phyloP scores from a whole-genome alignment of 2,797 vertebrate species.

The Rhyacichthys aspro region DNA sequence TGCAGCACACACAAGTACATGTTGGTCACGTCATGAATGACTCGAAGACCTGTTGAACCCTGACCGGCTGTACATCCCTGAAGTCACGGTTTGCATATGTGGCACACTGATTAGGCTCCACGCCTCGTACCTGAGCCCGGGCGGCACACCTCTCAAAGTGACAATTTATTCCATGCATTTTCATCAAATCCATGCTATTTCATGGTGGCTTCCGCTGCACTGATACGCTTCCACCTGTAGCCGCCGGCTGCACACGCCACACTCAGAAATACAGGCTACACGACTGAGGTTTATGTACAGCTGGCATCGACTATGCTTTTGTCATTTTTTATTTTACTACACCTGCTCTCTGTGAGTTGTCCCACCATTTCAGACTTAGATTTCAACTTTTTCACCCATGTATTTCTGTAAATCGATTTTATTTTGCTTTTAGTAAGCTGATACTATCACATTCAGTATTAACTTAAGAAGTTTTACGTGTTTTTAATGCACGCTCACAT shows the following conservation, averaged over 20 bases:
- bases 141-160: slow-evolving; percentile 1
- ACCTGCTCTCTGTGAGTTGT: no score
- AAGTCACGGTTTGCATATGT: no score
- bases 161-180: slow-evolving; percentile 46
- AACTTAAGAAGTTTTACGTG: no score
- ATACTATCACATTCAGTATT: no score
- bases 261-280: background rate
- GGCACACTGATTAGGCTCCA: background rate
- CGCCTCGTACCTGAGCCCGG: background rate
- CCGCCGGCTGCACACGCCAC: background rate
- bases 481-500: no score
- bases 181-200: slow-evolving; percentile 22
- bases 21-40: no score
- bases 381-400: no score
- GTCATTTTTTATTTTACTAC: no score
- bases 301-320: background rate
- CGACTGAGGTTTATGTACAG: background rate
- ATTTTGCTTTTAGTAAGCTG: no score
- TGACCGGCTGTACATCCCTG: background rate
- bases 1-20: no score
- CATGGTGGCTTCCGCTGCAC: slow-evolving; percentile 18
- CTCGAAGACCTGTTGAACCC: background rate
- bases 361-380: no score
- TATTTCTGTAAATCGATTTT: no score
- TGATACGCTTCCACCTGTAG: slow-evolving; percentile 10